phyloP scores from a whole-genome alignment of 2,888 invertebrate genomes.

The Galerucella pusilla region DNA sequence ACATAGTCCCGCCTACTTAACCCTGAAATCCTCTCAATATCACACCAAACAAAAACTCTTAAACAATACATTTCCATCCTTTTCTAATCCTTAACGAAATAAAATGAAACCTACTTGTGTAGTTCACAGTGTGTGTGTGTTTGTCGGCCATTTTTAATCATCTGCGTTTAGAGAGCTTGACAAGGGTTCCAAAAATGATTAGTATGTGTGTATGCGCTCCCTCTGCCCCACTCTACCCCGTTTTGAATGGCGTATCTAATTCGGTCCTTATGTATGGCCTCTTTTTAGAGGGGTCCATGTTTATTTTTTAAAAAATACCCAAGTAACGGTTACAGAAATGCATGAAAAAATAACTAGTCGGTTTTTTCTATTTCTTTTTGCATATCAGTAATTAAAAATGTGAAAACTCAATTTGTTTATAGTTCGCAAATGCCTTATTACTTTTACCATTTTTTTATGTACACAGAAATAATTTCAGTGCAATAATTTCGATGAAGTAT shows the following conservation, averaged over 20 bases:
- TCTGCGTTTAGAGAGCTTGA: constrained; percentile 58
- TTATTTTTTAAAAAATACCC: background rate
- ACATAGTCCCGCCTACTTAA: constrained; percentile 4
- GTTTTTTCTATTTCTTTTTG: no score
- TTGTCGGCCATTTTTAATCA: constrained; percentile 57
- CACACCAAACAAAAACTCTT: constrained; percentile 11
- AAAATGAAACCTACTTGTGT: constrained; percentile 43
- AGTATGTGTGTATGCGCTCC: constrained; percentile 53
- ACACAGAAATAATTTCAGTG: constrained; percentile 18
- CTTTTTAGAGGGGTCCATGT: constrained; percentile 41
- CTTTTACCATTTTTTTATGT: constrained; percentile 14
- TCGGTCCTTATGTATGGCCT: constrained; percentile 30
- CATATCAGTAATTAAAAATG: background rate
- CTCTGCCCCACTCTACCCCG: constrained; percentile 31
- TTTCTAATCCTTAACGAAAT: constrained; percentile 30
- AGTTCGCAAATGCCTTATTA: background rate
- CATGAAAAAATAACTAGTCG: background rate
- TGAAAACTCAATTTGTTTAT: background rate
- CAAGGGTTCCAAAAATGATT: constrained; percentile 59
- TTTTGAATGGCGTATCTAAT: constrained; percentile 30
- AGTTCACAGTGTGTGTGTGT: constrained; percentile 16
- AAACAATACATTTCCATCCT: constrained; percentile 13
- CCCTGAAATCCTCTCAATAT: constrained; percentile 6
- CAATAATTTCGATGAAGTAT: constrained; percentile 31
- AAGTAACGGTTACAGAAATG: background rate